Evolutionary conservation across 64 coral and sea anemone genomes (phyloP), one percentile per base, ranked within the genome.

Genomic region (Montipora efflorescens): DNA sequence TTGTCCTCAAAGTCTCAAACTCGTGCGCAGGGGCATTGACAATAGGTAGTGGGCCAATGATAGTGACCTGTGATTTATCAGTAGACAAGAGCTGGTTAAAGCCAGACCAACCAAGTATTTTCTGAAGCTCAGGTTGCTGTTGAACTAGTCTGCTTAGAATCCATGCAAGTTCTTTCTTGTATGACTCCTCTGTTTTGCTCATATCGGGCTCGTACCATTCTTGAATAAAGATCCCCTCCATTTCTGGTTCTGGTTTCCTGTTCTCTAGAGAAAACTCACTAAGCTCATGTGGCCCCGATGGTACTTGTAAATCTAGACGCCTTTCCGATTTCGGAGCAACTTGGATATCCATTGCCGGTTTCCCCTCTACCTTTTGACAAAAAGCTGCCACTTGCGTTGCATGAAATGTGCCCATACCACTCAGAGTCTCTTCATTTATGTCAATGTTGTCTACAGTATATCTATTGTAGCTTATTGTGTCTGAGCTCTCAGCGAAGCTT

Each of bases 381-480:
- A 86, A 77, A 44, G 91, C 82, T 28, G 91, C 49, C 46, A 87
- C 19, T 23, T 93, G 91, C 5, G 91, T 93, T 7, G 91, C 91
- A 93, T 93, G 91, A 67, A 93, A 93, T 19, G 91, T 87, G 62
- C 72, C 91, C 71, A 86, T 86, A 20, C 90, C 81, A 83, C 82
- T 87, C 81, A 87, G 36, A 20, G 91, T 87, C 74, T 86, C 81
- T 22, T 93, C 91, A 47, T 86, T 93, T 10, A 93, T 93, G 36
- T 93, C 91, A 28, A 93, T 93, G 46, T 93, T 93, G 59, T 93
- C 81, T 36, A 87, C 91, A 58, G 81, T 74, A 59, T 62, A 91
- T 21, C 67, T 58, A 0, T 64, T 91, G 64, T 81, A 91, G 15
- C 9, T 49, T 52, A 7, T 78, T 2, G 12, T 36, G 36, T 36